Percentiles rank a stretch among this genome's conserved stretches.
phyloP scores from a whole-genome alignment of 2,888 invertebrate genomes.

The Chaetoderma sp. region DNA sequence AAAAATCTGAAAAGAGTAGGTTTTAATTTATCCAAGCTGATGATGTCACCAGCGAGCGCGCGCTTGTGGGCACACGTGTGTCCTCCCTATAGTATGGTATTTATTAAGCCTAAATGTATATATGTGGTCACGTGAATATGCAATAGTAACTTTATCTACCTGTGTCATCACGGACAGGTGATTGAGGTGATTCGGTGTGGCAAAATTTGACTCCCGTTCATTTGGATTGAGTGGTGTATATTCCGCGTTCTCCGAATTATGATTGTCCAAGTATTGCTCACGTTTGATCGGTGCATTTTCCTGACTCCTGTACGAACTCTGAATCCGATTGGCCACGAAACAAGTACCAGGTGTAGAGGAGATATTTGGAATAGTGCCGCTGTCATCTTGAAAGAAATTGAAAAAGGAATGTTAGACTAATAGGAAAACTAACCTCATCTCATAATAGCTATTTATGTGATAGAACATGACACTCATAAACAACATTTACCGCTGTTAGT shows the following conservation, averaged over 20 bases:
- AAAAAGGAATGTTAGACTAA: not conserved
- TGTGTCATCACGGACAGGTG: conserved; percentile 40
- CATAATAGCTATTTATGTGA: too few relatives aligned
- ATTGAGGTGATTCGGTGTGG: conserved; percentile 32
- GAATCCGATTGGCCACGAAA: conserved; percentile 51
- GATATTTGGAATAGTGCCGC: conserved; percentile 49
- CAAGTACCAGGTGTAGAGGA: conserved; percentile 59
- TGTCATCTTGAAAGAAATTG: conserved; percentile 47
- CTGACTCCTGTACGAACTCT: conserved; percentile 10
- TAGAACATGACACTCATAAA: too few relatives aligned
- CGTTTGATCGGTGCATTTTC: conserved; percentile 10
- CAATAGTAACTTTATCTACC: conserved; percentile 34
- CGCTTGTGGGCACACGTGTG: too few relatives aligned
- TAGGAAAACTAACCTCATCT: too few relatives aligned
- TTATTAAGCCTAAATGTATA: too few relatives aligned
- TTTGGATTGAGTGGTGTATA: conserved; percentile 29
- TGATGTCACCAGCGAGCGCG: too few relatives aligned
- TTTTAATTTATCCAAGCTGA: too few relatives aligned
- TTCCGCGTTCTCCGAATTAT: conserved; percentile 29
- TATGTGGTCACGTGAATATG: too few relatives aligned
- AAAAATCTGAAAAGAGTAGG: too few relatives aligned
- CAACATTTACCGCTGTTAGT: too few relatives aligned
- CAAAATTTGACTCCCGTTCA: conserved; percentile 21
- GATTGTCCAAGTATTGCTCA: conserved; percentile 32
- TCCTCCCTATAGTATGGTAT: too few relatives aligned